phyloP scores from a whole-genome alignment of 2,888 invertebrate genomes.

The Antheraea yamamai region DNA sequence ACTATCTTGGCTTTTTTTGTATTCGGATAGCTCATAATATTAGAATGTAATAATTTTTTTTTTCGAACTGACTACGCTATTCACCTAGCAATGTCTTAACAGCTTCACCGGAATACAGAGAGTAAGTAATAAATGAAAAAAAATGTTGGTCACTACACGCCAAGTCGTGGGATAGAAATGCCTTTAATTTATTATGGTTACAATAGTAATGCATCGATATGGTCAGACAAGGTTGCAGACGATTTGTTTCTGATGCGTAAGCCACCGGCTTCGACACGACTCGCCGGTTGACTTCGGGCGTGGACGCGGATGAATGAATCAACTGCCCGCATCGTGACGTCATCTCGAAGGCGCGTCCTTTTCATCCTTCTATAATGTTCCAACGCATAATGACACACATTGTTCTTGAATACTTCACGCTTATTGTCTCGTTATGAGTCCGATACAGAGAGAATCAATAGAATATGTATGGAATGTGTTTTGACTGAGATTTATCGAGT shows the following conservation, averaged over 20 bases:
- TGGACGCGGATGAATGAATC: conserved; percentile 62
- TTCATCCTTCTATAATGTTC: conserved; percentile 29
- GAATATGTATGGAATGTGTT: conserved; percentile 4
- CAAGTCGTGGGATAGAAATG: conserved; percentile 3
- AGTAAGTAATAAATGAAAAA: no score
- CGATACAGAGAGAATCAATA: conserved; percentile 6
- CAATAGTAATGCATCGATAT: conserved; percentile 39
- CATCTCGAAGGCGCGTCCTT: conserved; percentile 63
- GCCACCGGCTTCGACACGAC: conserved; percentile 43
- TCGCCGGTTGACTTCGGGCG: conserved; percentile 35
- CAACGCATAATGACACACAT: conserved; percentile 30
- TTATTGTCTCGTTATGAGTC: not conserved
- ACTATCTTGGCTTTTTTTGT: not conserved
- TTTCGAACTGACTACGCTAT: no score
- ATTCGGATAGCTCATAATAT: not conserved
- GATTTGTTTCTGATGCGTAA: conserved; percentile 60
- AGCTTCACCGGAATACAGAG: no score
- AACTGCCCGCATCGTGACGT: conserved; percentile 59
- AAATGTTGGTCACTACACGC: not conserved
- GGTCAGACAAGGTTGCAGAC: conserved; percentile 55
- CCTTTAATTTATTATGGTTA: not conserved
- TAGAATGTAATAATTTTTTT: not conserved
- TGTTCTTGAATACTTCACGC: conserved; percentile 9
- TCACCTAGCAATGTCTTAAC: no score
- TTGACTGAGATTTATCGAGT: not conserved